A percentile compares a stretch with the other conserved stretches of the same genome.
phyloP scores from a whole-genome alignment of 2,888 invertebrate species.

The Netelia melanura region DNA sequence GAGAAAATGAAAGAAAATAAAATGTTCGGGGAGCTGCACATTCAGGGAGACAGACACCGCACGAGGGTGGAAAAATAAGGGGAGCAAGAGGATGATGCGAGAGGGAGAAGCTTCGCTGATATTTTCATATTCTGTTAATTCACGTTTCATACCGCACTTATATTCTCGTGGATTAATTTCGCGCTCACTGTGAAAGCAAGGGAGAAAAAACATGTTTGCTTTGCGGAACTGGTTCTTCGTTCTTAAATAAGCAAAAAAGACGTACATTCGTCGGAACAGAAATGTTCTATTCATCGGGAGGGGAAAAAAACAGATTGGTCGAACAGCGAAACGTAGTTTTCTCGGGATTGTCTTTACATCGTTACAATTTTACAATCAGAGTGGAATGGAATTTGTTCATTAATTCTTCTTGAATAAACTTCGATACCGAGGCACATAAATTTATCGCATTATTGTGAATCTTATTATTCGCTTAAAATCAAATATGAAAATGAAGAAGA shows the following conservation, averaged over 20 bases:
- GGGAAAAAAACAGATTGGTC: background rate
- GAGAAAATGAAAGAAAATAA: conserved; percentile 1
- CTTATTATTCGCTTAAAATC: no score
- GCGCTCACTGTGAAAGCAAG: background rate
- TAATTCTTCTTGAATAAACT: background rate
- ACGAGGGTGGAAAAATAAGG: conserved; percentile 2
- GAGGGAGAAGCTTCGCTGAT: background rate
- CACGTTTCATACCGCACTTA: conserved; percentile 20
- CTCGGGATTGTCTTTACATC: background rate
- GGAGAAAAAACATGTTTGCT: background rate
- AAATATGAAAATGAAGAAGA: no score
- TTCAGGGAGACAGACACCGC: background rate
- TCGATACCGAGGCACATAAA: background rate
- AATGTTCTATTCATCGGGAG: background rate
- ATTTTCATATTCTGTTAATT: conserved; percentile 32
- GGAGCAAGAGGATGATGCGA: background rate
- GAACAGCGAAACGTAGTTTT: background rate
- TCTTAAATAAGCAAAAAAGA: background rate
- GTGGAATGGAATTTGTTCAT: conserved; percentile 15
- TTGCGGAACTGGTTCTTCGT: background rate
- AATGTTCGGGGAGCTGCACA: background rate
- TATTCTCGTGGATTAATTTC: conserved; percentile 16
- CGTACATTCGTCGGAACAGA: background rate
- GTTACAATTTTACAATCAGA: conserved; percentile 13
- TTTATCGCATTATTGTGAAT: background rate